A percentile compares a stretch with the other conserved stretches of the same genome.
These are phyloP conservation scores for Dysdera silvatica DNA, from an alignment of 1,140 invertebrate species.

Conservation along the genomic window DNA sequence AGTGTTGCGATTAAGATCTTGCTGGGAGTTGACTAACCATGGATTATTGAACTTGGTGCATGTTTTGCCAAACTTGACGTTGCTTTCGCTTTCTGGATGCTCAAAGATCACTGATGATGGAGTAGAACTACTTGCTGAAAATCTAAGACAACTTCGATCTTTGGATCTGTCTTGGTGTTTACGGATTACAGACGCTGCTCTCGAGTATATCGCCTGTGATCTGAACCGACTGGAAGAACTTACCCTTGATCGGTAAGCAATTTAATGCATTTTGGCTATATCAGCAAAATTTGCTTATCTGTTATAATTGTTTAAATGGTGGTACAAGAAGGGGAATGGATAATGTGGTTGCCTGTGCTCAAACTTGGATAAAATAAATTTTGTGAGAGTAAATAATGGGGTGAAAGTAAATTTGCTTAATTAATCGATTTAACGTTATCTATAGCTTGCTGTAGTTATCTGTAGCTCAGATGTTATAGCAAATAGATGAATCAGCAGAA, in stretches of 20 bases:
- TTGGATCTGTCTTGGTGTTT: conserved; percentile 94
- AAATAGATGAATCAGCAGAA: too few relatives aligned
- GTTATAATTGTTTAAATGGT: too few relatives aligned
- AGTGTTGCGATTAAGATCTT: conserved; percentile 79
- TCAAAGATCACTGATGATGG: conserved; percentile 91
- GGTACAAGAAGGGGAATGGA: too few relatives aligned
- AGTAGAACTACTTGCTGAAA: conserved; percentile 88
- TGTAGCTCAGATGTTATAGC: too few relatives aligned
- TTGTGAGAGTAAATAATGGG: too few relatives aligned
- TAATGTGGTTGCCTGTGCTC: too few relatives aligned
- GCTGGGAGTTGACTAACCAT: conserved; percentile 95
- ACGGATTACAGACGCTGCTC: conserved; percentile 83
- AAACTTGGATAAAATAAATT: too few relatives aligned
- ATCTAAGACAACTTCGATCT: conserved; percentile 73
- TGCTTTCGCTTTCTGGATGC: conserved; percentile 84
- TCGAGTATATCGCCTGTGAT: conserved; percentile 95
- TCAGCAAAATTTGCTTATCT: too few relatives aligned
- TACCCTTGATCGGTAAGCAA: conserved; percentile 75
- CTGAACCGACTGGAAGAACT: conserved; percentile 85
- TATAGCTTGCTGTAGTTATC: too few relatives aligned
- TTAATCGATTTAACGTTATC: too few relatives aligned
- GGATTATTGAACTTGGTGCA: conserved; percentile 92
- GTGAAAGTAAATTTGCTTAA: too few relatives aligned
- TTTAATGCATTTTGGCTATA: too few relatives aligned
- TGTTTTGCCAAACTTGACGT: conserved; percentile 81